phyloP scores from a whole-genome alignment of 2,797 vertebrate genomes.

The Tolypeutes matacus region DNA sequence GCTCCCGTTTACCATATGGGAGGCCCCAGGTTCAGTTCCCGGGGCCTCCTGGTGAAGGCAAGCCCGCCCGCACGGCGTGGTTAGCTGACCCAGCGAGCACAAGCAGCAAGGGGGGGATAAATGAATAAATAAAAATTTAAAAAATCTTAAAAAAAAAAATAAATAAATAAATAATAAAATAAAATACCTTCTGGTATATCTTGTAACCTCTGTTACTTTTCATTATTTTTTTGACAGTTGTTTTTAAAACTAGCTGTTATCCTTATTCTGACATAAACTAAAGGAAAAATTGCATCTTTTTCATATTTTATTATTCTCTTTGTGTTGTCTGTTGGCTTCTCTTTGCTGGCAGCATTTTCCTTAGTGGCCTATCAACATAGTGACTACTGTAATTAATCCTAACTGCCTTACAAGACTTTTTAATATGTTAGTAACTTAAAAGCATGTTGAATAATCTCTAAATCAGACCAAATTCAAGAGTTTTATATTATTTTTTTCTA shows the following conservation, averaged over 20 bases:
- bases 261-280: slow-evolving; percentile 47
- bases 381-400: slow-evolving; percentile 32
- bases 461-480: slow-evolving; percentile 5
- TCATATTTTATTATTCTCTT: slow-evolving; percentile 35
- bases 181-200: slow-evolving; percentile 49
- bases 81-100: too few species aligned
- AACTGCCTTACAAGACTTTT: background rate
- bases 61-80: too few species aligned
- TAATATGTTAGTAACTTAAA: slow-evolving; percentile 47
- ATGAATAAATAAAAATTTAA: too few species aligned
- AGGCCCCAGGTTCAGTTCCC: too few species aligned
- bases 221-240: slow-evolving; percentile 33
- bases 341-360: slow-evolving; percentile 49
- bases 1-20: too few species aligned
- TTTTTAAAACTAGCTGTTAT: slow-evolving; percentile 33
- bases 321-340: background rate
- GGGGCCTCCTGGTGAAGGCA: too few species aligned
- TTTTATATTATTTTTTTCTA: slow-evolving; percentile 53
- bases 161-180: too few species aligned
- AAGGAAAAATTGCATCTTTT: slow-evolving; percentile 28
- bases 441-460: slow-evolving; percentile 33
- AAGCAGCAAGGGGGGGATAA: too few species aligned
- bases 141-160: too few species aligned
- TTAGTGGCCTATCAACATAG: background rate
- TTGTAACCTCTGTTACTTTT: slow-evolving; percentile 61